Base-by-base conservation (phyloP, 2,113 vertebrate genomes). In the Vimba vimba region DNA sequence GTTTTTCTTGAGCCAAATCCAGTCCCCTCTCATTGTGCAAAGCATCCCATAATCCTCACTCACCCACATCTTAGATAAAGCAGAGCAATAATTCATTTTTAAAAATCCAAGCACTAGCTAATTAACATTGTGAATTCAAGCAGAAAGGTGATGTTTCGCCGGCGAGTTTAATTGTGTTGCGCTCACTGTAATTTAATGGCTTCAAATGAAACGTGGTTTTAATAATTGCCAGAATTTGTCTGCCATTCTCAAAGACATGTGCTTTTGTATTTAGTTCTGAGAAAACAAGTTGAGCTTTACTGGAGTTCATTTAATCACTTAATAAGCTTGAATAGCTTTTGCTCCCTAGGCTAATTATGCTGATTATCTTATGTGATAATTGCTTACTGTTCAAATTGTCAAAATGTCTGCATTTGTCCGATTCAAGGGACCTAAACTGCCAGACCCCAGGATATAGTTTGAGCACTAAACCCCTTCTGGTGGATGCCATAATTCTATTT, bases 91-190 rank as follows among this genome's bases (percentile, higher is more conserved):
- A 92, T 93, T 92, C 90, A 89, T 91, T 88, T 86, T 92, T 57
- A 89, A 91, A 92, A 94, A 91, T 82, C 76, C 89, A 80, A 92
- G 93, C 73, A 74, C 92, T 87, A 88, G 75, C 88, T 95, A 94
- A 96, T 95, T 93, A 95, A 95, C 90, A 89, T 75, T 91, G 94
- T 94, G 94, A 95, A 94, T 94, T 92, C 91, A 93, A 95, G 86
- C 94, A 93, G 93, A 92, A 96, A 94, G 21, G 87, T 91, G 75
- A 89, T 89, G 83, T 89, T 93, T 93, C 92, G 89, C 39, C 86
- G 91, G 91, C 79, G 79, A 91, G 90, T 91, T 93, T 91, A 94
- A 92, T 93, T 84, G 93, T 88, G 85, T 84, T 83, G 93, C 82
- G 87, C 90, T 91, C 91, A 85, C 87, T 88, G 88, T 90, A 92